phyloP scores from a whole-genome alignment of 2,797 vertebrate species.

The Phalloptychus januarius region DNA sequence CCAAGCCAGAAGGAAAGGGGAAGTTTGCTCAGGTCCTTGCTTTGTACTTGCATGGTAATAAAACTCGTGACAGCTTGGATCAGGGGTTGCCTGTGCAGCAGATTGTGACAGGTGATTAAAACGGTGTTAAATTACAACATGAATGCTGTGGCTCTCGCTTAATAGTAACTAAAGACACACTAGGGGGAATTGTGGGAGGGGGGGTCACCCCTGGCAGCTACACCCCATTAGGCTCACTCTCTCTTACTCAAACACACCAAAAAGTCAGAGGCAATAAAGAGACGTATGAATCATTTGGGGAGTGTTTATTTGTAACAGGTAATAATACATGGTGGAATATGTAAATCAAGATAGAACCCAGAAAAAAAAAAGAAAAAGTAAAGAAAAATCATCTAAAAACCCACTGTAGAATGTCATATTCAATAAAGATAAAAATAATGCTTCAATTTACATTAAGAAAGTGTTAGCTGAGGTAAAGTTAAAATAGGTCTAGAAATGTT shows the following conservation, averaged over 20 bases:
- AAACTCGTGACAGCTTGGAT: constrained; percentile 60
- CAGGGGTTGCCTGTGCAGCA: constrained; percentile 44
- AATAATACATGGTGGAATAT: constrained; percentile 97
- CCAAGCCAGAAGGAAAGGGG: not conserved
- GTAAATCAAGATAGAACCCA: constrained; percentile 89
- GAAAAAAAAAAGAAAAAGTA: constrained; percentile 39
- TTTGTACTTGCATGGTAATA: constrained; percentile 44
- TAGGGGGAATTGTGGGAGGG: not conserved
- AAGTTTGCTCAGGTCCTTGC: constrained; percentile 12
- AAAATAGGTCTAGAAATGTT: constrained; percentile 95
- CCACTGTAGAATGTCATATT: constrained; percentile 89
- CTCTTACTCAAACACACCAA: constrained; percentile 21
- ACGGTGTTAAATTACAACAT: constrained; percentile 61
- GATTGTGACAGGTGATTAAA: constrained; percentile 68
- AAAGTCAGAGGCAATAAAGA: constrained; percentile 29
- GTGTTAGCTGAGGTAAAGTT: constrained; percentile 97
- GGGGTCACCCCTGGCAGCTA: constrained; percentile 62
- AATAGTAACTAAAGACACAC: constrained; percentile 42
- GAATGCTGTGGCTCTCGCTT: constrained; percentile 40
- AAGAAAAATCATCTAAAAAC: constrained; percentile 86
- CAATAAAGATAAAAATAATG: constrained; percentile 97
- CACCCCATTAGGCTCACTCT: constrained; percentile 57
- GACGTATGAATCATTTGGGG: constrained; percentile 81
- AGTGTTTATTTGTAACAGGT: constrained; percentile 97
- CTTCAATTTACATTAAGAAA: constrained; percentile 93